A percentile compares a stretch with the other conserved stretches of the same genome.
Conservation (phyloP, 2,113 vertebrate species). For the Perca fluviatilis region DNA sequence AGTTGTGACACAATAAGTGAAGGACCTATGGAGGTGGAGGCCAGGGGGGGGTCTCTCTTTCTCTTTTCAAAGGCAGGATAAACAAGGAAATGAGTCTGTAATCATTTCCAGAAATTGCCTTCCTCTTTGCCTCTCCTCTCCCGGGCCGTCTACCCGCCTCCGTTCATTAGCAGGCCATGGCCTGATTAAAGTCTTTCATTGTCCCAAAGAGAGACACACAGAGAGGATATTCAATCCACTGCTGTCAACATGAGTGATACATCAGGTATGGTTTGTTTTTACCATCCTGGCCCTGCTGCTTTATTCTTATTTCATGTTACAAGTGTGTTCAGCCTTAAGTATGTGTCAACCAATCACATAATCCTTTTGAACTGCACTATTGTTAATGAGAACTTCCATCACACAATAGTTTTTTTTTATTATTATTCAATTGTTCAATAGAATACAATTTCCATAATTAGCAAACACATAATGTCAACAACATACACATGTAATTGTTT, state of each 20-base stretch:
- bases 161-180: conserved; percentile 84
- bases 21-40: conserved; percentile 69
- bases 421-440: not conserved
- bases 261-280: conserved; percentile 43
- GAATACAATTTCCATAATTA: not conserved
- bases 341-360: conserved; percentile 14
- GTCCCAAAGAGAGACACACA: conserved; percentile 56
- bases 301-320: conserved; percentile 31
- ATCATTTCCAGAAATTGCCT: conserved; percentile 89
- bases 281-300: not conserved
- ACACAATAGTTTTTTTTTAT: not conserved
- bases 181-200: conserved; percentile 84
- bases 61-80: conserved; percentile 85
- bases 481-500: not conserved
- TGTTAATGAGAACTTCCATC: not conserved
- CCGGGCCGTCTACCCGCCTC: conserved; percentile 74
- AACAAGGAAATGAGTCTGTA: conserved; percentile 89
- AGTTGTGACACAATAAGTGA: conserved; percentile 73
- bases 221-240: conserved; percentile 47
- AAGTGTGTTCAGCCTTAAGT: conserved; percentile 29
- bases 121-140: conserved; percentile 78
- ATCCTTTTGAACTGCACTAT: not conserved
- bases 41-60: conserved; percentile 61
- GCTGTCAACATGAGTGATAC: conserved; percentile 47
- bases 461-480: conserved; percentile 1